A percentile compares a stretch with the other conserved stretches of the same genome.
Conservation (phyloP, 2,888 invertebrate genomes). For the Bhutanitis thaidina region DNA sequence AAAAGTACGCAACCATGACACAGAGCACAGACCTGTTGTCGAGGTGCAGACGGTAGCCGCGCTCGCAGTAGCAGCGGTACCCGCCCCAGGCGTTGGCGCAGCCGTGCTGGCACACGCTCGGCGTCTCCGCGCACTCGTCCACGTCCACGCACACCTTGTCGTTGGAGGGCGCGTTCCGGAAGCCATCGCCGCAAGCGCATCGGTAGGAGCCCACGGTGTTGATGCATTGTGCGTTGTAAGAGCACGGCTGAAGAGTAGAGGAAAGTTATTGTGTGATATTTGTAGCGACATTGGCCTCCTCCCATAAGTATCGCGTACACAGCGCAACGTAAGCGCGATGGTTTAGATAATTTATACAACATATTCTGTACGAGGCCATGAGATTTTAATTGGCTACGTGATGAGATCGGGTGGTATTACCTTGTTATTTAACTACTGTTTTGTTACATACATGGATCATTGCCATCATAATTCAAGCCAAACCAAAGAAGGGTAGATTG, state of each 20-base stretch:
- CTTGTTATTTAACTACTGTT: too few species aligned
- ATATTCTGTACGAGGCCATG: too few species aligned
- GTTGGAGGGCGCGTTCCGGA: conserved; percentile 63
- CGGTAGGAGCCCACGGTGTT: conserved; percentile 73
- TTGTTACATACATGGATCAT: background rate
- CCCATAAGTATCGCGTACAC: too few species aligned
- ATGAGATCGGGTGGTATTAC: too few species aligned
- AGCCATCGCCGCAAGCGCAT: conserved; percentile 64
- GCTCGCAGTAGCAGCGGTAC: conserved; percentile 92
- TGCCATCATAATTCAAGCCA: too few species aligned
- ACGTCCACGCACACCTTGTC: conserved; percentile 81
- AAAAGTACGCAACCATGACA: too few species aligned
- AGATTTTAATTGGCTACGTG: too few species aligned
- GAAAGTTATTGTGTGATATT: background rate
- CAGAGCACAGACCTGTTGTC: conserved; percentile 91
- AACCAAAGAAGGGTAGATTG: background rate
- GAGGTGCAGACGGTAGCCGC: conserved; percentile 87
- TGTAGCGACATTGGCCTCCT: too few species aligned
- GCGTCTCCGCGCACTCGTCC: conserved; percentile 83
- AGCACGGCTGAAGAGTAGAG: conserved; percentile 50
- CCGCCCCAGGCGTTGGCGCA: conserved; percentile 96
- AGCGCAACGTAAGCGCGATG: too few species aligned
- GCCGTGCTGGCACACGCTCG: conserved; percentile 86
- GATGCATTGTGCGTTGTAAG: conserved; percentile 61
- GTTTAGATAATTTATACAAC: too few species aligned